Evolutionary conservation across 2,888 invertebrate genomes (phyloP).

Genomic region (Chrysolina haemoptera): DNA sequence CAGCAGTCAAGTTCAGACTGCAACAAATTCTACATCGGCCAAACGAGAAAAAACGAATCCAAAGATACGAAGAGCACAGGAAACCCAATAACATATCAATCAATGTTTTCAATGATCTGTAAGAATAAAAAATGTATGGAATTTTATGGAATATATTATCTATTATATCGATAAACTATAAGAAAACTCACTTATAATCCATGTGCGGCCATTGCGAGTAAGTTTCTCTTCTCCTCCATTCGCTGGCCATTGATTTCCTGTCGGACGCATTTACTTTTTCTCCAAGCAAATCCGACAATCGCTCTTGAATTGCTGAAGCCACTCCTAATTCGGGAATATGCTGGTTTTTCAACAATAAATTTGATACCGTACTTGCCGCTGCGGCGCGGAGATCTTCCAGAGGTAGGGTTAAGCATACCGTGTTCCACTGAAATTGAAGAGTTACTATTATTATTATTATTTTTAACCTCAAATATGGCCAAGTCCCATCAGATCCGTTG

Average conservation of each 20-base stretch:
- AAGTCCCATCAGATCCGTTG: too few species aligned
- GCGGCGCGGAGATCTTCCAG: slow-evolving; percentile 86
- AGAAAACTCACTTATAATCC: slow-evolving; percentile 88
- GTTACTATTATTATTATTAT: not conserved
- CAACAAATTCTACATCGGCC: too few species aligned
- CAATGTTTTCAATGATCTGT: too few species aligned
- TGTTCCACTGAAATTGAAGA: slow-evolving; percentile 84
- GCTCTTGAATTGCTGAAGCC: slow-evolving; percentile 90
- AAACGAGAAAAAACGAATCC: too few species aligned
- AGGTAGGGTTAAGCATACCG: slow-evolving; percentile 86
- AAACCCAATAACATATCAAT: too few species aligned
- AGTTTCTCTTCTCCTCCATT: slow-evolving; percentile 90
- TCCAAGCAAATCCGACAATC: slow-evolving; percentile 83
- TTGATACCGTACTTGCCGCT: slow-evolving; percentile 84
- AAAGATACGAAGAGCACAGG: too few species aligned
- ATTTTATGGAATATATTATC: too few species aligned
- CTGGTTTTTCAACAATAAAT: slow-evolving; percentile 86
- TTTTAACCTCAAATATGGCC: too few species aligned
- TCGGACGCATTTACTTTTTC: slow-evolving; percentile 71
- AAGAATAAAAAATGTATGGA: too few species aligned
- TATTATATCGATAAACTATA: not conserved
- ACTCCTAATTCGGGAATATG: slow-evolving; percentile 90
- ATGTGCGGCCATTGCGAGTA: slow-evolving; percentile 97
- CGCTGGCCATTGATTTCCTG: slow-evolving; percentile 88
- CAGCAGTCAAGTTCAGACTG: too few species aligned